Evolutionary conservation across 2,888 invertebrate species (phyloP), one percentile per base, ranked within the genome.

Genomic region (Bugulina stolonifera): DNA sequence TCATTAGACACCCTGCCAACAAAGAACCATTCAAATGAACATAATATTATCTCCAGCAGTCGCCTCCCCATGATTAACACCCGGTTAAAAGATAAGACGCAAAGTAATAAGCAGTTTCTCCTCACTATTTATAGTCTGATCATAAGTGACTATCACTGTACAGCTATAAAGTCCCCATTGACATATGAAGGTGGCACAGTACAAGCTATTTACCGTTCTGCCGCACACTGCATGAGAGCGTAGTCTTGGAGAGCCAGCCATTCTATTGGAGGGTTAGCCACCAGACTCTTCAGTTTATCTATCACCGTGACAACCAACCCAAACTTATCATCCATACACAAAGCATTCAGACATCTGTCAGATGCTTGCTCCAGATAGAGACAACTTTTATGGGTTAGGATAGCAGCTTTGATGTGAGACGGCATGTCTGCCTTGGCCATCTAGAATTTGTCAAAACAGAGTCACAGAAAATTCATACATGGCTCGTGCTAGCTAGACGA

Each of bases 341-440:
- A 32, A n/a, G 64, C 64, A 34, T 64, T n/a, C 18, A 64, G 18
- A n/a, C 64, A 64, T 14, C 64, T 27, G 5, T 32, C 32, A 27
- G 64, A 27, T 14, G 64, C 64, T 29, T 32, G 27, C n/a, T 64
- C 64, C n/a, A 64, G 29, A 27, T 64, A 34, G 2, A 32, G 64
- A n/a, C 64, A 32, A 32, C 64, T 64, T n/a, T 32, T 64, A 27
- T 64, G 64, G 2, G 64, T 64, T 2, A 64, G 27, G 10, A 64
- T 64, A 14, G 64, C 27, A 29, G 64, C 25, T 32, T 64, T 64
- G 32, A 64, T 64, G 34, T 64, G 34, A 27, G 2, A 10, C 2
- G 64, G 32, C 5, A 64, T 14, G 10, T 32, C 32, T 32, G 27
- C 2, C 64, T 34, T 25, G 32, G 64, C 27, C 64, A 64, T 22